Evolutionary conservation across 2,888 invertebrate genomes (phyloP).

Genomic region (Oscheius sp.): DNA sequence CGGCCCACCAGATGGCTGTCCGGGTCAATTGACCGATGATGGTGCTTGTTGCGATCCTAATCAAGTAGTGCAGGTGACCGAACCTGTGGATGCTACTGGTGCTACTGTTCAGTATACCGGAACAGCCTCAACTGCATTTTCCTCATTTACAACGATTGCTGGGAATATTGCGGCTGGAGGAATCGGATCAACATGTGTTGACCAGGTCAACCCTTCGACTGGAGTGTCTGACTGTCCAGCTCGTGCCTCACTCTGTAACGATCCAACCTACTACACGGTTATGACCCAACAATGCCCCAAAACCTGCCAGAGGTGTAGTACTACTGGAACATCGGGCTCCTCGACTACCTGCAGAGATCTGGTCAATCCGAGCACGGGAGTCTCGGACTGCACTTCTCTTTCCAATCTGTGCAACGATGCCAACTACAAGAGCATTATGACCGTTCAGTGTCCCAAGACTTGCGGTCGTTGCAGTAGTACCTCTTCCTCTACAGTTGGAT

Average conservation of each 20-base stretch:
- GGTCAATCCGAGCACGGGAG: slow-evolving; percentile 4
- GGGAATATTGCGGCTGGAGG: slow-evolving; percentile 16
- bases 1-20: neutral
- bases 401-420: neutral
- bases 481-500: neutral
- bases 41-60: neutral
- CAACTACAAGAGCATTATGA: neutral
- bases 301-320: neutral
- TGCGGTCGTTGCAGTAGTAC: neutral
- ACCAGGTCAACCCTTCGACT: neutral
- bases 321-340: neutral
- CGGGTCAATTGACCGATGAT: neutral
- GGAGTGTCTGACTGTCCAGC: slow-evolving; percentile 13
- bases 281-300: slow-evolving; percentile 18
- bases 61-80: neutral
- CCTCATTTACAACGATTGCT: neutral
- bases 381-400: slow-evolving; percentile 7
- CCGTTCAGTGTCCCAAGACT: neutral
- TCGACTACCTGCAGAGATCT: neutral
- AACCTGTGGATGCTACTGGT: neutral
- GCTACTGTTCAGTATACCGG: neutral
- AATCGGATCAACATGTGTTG: neutral
- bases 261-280: slow-evolving; percentile 1
- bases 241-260: neutral
- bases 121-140: neutral